phyloP scores from a whole-genome alignment of 2,888 invertebrate species.

The Arge pagana region DNA sequence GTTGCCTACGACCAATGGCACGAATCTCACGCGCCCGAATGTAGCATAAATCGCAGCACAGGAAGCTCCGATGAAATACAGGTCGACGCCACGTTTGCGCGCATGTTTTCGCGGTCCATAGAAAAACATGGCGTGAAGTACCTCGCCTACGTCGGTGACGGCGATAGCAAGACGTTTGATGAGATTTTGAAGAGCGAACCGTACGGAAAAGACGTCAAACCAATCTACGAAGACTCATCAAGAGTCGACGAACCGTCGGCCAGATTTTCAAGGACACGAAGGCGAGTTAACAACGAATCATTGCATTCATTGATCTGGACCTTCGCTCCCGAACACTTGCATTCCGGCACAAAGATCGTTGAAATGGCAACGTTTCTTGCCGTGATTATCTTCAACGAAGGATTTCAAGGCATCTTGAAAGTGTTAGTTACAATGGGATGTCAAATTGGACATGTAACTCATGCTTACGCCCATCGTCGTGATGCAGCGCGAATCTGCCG shows the following conservation, averaged over 20 bases:
- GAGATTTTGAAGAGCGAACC: no score
- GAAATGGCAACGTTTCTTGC: slow-evolving; percentile 28
- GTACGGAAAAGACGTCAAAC: no score
- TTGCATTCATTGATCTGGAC: slow-evolving; percentile 30
- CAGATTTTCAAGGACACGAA: slow-evolving; percentile 24
- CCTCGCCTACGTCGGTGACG: no score
- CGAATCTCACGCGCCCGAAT: no score
- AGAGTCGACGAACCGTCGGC: slow-evolving; percentile 24
- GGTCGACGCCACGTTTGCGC: no score
- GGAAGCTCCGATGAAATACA: no score
- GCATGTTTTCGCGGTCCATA: no score
- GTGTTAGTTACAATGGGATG: slow-evolving; percentile 18
- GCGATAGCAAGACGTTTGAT: no score
- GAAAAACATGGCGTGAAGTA: no score
- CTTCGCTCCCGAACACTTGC: slow-evolving; percentile 28
- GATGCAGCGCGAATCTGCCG: no score
- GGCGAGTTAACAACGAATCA: slow-evolving; percentile 28
- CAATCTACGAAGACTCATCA: slow-evolving; percentile 29
- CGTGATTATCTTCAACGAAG: slow-evolving; percentile 28
- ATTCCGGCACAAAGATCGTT: slow-evolving; percentile 25
- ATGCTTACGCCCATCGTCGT: no score
- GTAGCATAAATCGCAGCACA: no score
- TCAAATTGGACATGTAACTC: slow-evolving; percentile 5
- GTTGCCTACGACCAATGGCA: slow-evolving; percentile 24
- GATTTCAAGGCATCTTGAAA: slow-evolving; percentile 21